phyloP scores from a whole-genome alignment of 2,888 invertebrate species.

The Ephialtes manifestator region DNA sequence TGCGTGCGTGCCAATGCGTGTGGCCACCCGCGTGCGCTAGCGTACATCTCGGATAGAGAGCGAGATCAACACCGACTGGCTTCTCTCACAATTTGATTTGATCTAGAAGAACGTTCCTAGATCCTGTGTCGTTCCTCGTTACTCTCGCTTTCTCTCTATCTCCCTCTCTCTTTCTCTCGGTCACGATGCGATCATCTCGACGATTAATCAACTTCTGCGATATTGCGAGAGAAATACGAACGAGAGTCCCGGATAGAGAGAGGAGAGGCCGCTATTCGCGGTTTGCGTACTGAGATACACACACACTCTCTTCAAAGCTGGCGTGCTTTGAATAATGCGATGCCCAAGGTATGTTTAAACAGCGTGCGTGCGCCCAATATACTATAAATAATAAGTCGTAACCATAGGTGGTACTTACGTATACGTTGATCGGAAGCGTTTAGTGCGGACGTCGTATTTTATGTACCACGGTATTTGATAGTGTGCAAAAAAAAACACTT shows the following conservation, averaged over 20 bases:
- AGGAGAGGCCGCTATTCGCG: constrained; percentile 80
- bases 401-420: constrained; percentile 35
- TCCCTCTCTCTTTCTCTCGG: constrained; percentile 36
- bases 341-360: constrained; percentile 83
- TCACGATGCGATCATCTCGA: constrained; percentile 67
- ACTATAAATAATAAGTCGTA: constrained; percentile 61
- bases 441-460: constrained; percentile 57
- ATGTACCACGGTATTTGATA: constrained; percentile 31
- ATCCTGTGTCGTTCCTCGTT: constrained; percentile 78
- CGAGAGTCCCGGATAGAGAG: constrained; percentile 77
- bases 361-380: constrained; percentile 79
- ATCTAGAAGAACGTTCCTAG: constrained; percentile 77
- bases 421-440: constrained; percentile 44
- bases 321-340: constrained; percentile 81
- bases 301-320: constrained; percentile 77
- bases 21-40: constrained; percentile 74
- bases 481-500: constrained; percentile 18
- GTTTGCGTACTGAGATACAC: constrained; percentile 77
- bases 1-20: constrained; percentile 64
- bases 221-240: constrained; percentile 37
- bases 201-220: constrained; percentile 78
- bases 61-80: constrained; percentile 75
- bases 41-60: constrained; percentile 64
- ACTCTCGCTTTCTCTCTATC: constrained; percentile 48
- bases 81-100: constrained; percentile 71